phyloP scores from a whole-genome alignment of 2,797 vertebrate genomes.

The Rachycentron canadum region DNA sequence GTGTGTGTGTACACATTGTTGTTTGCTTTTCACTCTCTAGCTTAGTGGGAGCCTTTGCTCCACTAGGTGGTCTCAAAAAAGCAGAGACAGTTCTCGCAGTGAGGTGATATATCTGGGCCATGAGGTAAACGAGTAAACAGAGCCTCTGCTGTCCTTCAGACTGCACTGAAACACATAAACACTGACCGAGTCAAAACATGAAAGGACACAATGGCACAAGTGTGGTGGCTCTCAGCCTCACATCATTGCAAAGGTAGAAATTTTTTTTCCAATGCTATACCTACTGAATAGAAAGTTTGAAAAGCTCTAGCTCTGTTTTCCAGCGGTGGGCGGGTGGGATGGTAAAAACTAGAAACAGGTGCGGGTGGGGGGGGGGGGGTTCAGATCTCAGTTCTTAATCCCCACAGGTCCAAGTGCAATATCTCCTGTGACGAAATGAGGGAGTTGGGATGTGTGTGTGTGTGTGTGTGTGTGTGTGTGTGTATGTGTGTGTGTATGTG shows the following conservation, averaged over 20 bases:
- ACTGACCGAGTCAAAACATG: conserved; percentile 66
- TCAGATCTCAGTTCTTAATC: conserved; percentile 81
- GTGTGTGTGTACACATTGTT: conserved; percentile 3
- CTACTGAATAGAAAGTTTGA: conserved; percentile 77
- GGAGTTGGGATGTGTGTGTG: conserved; percentile 18
- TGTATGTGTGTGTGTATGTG: neutral
- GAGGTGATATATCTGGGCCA: conserved; percentile 65
- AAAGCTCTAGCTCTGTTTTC: conserved; percentile 71
- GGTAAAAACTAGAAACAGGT: conserved; percentile 90
- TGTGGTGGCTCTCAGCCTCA: conserved; percentile 43
- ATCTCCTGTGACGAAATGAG: conserved; percentile 85
- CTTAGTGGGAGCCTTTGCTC: conserved; percentile 21
- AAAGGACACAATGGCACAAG: conserved; percentile 63
- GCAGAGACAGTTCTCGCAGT: conserved; percentile 33
- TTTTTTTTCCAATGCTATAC: conserved; percentile 46
- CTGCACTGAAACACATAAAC: conserved; percentile 41
- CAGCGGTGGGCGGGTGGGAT: conserved; percentile 55
- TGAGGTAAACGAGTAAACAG: conserved; percentile 68
- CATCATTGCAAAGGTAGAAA: conserved; percentile 47
- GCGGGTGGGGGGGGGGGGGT: conserved; percentile 71
- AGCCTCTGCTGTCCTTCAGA: conserved; percentile 45
- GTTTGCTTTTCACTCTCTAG: conserved; percentile 13
- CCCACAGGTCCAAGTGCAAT: conserved; percentile 81
- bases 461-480: conserved; percentile 4
- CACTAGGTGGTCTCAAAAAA: conserved; percentile 51